A percentile compares a stretch with the other conserved stretches of the same genome.
phyloP scores from a whole-genome alignment of 2,113 vertebrate species.

The Holacanthus passer region DNA sequence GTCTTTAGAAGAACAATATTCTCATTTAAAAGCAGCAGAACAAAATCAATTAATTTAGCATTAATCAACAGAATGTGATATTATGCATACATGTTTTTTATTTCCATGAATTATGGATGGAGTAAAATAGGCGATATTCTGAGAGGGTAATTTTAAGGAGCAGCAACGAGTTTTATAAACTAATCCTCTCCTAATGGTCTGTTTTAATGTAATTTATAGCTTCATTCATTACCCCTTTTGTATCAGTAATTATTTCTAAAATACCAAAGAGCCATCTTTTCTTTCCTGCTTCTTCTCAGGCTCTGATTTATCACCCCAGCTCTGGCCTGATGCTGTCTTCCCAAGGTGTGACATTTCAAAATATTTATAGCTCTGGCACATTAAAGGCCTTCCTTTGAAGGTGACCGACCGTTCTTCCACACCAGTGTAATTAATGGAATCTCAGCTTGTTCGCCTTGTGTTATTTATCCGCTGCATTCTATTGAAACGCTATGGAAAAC shows the following conservation, averaged over 20 bases:
- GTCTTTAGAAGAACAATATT: constrained; percentile 70
- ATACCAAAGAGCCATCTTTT: constrained; percentile 99
- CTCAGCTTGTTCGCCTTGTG: constrained; percentile 88
- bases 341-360: constrained; percentile 99
- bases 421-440: constrained; percentile 94
- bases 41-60: constrained; percentile 89
- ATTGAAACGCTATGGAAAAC: constrained; percentile 86
- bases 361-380: constrained; percentile 99
- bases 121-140: constrained; percentile 90
- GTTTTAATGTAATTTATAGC: constrained; percentile 98
- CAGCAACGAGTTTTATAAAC: constrained; percentile 97
- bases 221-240: constrained; percentile 99
- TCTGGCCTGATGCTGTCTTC: constrained; percentile 95
- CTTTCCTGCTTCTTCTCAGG: constrained; percentile 90
- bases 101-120: constrained; percentile 87
- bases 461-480: constrained; percentile 89
- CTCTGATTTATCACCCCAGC: constrained; percentile 92
- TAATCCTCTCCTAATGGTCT: constrained; percentile 95
- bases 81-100: constrained; percentile 80
- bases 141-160: constrained; percentile 90
- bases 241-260: constrained; percentile 99
- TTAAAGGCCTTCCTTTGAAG: constrained; percentile 99
- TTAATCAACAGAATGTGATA: constrained; percentile 89
- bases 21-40: constrained; percentile 55
- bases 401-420: constrained; percentile 96